Percentiles rank a stretch among this genome's conserved stretches.
Conservation (phyloP, 2,113 vertebrate species). For the Eulemur rufifrons region DNA sequence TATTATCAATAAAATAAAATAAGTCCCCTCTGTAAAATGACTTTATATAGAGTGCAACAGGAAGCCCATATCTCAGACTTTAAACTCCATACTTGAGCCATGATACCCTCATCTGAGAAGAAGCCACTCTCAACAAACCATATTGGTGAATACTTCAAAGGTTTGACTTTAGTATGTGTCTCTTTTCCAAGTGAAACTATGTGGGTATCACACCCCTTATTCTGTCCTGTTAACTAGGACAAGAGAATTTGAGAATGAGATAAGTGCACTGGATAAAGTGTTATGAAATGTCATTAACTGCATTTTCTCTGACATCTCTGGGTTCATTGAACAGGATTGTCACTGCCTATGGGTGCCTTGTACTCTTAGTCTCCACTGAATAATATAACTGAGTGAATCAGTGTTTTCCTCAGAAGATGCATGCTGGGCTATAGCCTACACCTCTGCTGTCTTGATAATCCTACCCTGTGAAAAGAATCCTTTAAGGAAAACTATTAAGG, state of each 20-base stretch:
- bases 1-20: background rate
- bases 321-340: slow-evolving; percentile 49
- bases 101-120: background rate
- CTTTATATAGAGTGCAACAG: background rate
- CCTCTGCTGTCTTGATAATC: background rate
- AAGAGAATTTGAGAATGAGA: slow-evolving; percentile 46
- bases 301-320: slow-evolving; percentile 51
- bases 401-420: slow-evolving; percentile 20
- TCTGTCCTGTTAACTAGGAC: slow-evolving; percentile 37
- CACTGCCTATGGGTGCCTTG: background rate
- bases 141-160: background rate
- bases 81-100: background rate
- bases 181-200: slow-evolving; percentile 50
- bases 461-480: background rate
- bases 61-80: background rate
- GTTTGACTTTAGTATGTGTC: background rate
- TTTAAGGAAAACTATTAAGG: background rate
- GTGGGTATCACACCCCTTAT: background rate
- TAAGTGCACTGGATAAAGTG: slow-evolving; percentile 29
- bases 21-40: background rate
- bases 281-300: slow-evolving; percentile 36
- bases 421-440: background rate
- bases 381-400: slow-evolving; percentile 42
- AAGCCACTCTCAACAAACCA: background rate
- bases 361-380: slow-evolving; percentile 29